Base-by-base conservation (phyloP, 2,888 invertebrate genomes). In the Philopedon plagiatum region DNA sequence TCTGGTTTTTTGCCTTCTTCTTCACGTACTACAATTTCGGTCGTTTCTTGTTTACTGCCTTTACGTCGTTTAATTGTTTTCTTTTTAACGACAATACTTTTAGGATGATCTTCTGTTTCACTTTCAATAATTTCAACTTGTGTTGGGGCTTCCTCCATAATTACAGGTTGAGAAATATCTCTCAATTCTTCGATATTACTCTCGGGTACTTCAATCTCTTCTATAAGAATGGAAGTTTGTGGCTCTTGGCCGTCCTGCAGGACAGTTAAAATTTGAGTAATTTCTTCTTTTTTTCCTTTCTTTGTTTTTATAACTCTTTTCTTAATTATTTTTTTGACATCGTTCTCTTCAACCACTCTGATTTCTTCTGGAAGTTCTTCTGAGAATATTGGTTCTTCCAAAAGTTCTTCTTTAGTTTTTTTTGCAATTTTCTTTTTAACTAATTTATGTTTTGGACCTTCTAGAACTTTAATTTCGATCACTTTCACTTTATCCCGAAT, bases 251-350 rank as follows among this genome's bases (percentile, higher is more conserved):
- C 80, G 67, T 77, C 76, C 71, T 85, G 82, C 77, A 80, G 78
- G 15, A 77, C 73, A 26, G 79, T 81, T 3, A 76, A 71, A 26
- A 79, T 76, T 61, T 78, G 74, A 60, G 80, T 77, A 26, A 76
- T 21, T 78, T 87, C 86, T 49, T 86, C 82, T 76, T 82, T 85
- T 54, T 81, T 78, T 68, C 83, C 86, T 74, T 78, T 84, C 5
- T 83, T 85, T 74, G 86, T 87, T 69, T 82, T 86, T 49, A 86
- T 84, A 0, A 83, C 76, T 57, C 86, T 82, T 49, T 84, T 87
- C 57, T 84, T 86, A 3, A 84, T 79, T 46, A 83, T 83, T 54
- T 77, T 80, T n/a, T 72, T 65, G 74, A 21, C 41, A 23, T 69
- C 83, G 81, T 73, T 74, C 46, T 70, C 69, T n/a, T 75, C 65